phyloP scores from a whole-genome alignment of 2,888 invertebrate genomes.

The Lucinisca nassula region DNA sequence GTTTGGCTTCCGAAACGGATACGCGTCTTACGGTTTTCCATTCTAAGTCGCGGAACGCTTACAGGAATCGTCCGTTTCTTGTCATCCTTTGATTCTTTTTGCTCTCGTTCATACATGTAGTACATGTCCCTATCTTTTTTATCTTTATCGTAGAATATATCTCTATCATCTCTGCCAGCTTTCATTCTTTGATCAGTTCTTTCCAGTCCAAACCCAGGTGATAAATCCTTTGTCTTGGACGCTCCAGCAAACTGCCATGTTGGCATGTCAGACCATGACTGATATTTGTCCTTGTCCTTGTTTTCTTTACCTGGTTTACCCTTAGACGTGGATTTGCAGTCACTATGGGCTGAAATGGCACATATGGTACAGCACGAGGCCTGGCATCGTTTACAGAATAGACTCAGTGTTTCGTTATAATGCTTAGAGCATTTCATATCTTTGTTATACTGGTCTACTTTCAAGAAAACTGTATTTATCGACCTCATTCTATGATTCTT shows the following conservation, averaged over 20 bases:
- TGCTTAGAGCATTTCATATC: conserved; percentile 55
- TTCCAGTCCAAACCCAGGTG: background rate
- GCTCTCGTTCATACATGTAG: background rate
- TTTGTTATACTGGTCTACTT: conserved; percentile 26
- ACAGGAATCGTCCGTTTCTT: background rate
- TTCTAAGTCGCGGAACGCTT: conserved; percentile 27
- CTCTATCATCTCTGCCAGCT: background rate
- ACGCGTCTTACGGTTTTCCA: conserved; percentile 54
- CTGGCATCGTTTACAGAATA: conserved; percentile 63
- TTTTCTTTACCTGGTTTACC: background rate
- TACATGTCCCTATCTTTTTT: too few relatives aligned
- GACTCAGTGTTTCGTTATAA: conserved; percentile 42
- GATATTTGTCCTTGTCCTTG: too few relatives aligned
- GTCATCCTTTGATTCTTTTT: background rate
- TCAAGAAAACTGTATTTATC: conserved; percentile 33
- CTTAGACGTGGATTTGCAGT: conserved; percentile 26
- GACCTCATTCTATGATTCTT: conserved; percentile 53
- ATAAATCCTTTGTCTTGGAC: background rate
- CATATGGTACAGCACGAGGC: conserved; percentile 61
- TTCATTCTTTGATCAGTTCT: background rate
- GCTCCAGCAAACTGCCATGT: background rate
- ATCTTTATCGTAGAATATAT: background rate
- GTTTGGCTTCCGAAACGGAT: conserved; percentile 25
- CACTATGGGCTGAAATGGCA: conserved; percentile 46
- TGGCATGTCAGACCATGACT: background rate